Evolutionary conservation across 2,888 invertebrate genomes (phyloP).

Genomic region (Autographa pulchrina): DNA sequence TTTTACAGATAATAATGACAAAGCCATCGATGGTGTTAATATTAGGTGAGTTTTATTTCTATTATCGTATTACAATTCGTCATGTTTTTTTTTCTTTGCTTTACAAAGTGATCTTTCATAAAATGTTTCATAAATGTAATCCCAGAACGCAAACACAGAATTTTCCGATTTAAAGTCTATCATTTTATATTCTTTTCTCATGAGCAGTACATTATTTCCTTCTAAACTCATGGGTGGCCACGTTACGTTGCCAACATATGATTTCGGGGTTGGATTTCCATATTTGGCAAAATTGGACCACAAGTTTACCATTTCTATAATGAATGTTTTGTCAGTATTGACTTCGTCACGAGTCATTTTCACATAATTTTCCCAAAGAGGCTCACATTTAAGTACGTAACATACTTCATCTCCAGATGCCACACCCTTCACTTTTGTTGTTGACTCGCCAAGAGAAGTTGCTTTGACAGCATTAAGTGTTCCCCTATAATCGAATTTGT

Average conservation of each 20-base stretch:
- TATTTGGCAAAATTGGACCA: conserved; percentile 88
- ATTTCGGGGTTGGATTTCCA: conserved; percentile 75
- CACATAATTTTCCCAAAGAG: conserved; percentile 77
- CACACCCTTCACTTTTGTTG: conserved; percentile 77
- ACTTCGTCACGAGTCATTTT: conserved; percentile 63
- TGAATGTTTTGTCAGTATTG: conserved; percentile 75
- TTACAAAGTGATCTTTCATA: conserved; percentile 70
- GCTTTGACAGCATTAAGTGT: conserved; percentile 78
- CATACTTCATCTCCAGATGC: conserved; percentile 86
- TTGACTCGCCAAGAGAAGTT: conserved; percentile 69
- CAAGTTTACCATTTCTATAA: conserved; percentile 77
- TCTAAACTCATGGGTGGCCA: conserved; percentile 76
- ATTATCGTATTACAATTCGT: conserved; percentile 70
- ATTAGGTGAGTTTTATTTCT: conserved; percentile 73
- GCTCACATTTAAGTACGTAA: conserved; percentile 84
- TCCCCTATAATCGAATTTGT: conserved; percentile 85
- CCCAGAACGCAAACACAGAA: conserved; percentile 78
- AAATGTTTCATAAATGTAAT: conserved; percentile 72
- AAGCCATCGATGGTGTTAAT: conserved; percentile 78
- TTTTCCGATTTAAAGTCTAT: conserved; percentile 68
- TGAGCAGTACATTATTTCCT: conserved; percentile 68
- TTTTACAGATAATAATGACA: conserved; percentile 83
- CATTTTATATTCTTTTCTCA: conserved; percentile 70
- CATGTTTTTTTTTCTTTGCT: conserved; percentile 57
- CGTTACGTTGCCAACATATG: conserved; percentile 60